These are phyloP conservation scores for Entomobrya multifasciata DNA, from an alignment of 2,888 invertebrate genomes.

Conservation along the genomic window DNA sequence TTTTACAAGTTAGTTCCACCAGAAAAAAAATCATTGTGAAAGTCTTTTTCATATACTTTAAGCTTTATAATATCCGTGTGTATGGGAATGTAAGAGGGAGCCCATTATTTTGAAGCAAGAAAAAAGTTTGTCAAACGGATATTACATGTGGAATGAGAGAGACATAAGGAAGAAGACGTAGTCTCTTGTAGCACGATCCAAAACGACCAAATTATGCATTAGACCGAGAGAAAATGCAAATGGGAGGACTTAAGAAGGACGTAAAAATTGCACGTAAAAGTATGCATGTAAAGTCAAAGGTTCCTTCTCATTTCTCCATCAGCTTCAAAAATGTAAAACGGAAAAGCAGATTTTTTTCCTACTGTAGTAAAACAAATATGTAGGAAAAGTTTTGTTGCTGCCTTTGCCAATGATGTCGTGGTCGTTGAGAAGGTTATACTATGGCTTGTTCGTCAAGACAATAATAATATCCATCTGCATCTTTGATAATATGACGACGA, in stretches of 20 bases:
- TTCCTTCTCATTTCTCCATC: background rate
- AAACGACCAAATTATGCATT: slow-evolving; percentile 75
- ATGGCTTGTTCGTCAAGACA: background rate
- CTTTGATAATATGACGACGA: background rate
- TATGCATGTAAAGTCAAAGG: slow-evolving; percentile 56
- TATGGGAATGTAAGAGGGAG: background rate
- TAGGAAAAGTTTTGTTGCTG: background rate
- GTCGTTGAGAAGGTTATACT: background rate
- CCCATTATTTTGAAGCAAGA: slow-evolving; percentile 53
- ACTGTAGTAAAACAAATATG: background rate
- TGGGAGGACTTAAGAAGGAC: slow-evolving; percentile 67
- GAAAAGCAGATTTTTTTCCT: background rate
- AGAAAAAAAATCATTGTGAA: too few species aligned
- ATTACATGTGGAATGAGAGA: slow-evolving; percentile 55
- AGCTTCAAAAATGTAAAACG: background rate
- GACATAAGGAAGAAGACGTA: background rate
- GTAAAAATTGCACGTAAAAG: slow-evolving; percentile 56
- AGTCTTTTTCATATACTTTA: background rate
- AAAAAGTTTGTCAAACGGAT: slow-evolving; percentile 64
- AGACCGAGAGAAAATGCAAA: slow-evolving; percentile 73
- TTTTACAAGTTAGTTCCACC: background rate
- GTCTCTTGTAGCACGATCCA: slow-evolving; percentile 47
- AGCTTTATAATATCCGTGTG: background rate
- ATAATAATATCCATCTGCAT: slow-evolving; percentile 17
- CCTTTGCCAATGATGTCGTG: background rate